These are phyloP conservation scores for Bombylius discolor DNA, from an alignment of 2,888 invertebrate genomes.

Conservation along the genomic window DNA sequence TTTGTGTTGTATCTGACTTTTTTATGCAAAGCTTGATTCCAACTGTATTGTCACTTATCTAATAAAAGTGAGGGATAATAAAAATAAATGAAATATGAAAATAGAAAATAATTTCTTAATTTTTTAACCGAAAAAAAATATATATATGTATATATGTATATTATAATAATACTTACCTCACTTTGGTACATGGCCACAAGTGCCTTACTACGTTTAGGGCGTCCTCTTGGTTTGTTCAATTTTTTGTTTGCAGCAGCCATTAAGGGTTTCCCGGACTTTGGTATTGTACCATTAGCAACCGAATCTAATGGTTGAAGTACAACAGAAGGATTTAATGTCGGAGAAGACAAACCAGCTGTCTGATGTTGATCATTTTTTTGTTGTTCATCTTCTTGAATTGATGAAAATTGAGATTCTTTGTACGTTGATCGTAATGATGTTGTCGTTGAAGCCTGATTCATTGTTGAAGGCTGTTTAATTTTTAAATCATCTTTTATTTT, in stretches of 20 bases:
- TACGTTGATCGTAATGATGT: neutral
- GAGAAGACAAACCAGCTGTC: neutral
- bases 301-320: constrained; percentile 7
- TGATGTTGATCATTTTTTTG: neutral
- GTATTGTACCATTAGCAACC: constrained; percentile 31
- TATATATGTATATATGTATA: neutral
- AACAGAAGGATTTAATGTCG: constrained; percentile 7
- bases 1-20: constrained; percentile 27
- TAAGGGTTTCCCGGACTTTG: constrained; percentile 34
- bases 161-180: constrained; percentile 36
- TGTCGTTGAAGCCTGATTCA: neutral
- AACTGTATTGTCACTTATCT: constrained; percentile 39
- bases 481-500: neutral
- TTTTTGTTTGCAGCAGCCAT: constrained; percentile 31
- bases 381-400: neutral
- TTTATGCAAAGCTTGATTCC: constrained; percentile 37
- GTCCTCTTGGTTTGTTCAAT: constrained; percentile 30
- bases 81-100: neutral
- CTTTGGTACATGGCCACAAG: constrained; percentile 45
- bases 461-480: neutral
- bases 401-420: neutral
- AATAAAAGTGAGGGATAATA: constrained; percentile 12
- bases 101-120: neutral
- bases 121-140: too few species aligned
- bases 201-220: constrained; percentile 37